phyloP scores from a whole-genome alignment of 2,797 vertebrate species.

The Onychomys torridus region DNA sequence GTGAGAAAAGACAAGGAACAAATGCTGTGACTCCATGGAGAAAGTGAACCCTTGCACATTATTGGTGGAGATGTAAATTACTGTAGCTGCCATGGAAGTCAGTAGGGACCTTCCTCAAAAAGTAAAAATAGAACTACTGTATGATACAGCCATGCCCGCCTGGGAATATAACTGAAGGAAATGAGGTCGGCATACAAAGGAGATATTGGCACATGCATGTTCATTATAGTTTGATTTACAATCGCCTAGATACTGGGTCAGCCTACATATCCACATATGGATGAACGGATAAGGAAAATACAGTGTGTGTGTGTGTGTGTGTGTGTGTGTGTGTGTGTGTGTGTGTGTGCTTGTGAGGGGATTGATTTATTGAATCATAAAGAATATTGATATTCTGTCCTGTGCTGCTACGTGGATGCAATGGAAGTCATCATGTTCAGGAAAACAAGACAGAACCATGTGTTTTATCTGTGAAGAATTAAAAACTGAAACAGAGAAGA shows the following conservation, averaged over 20 bases:
- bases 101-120: background rate
- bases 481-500: background rate
- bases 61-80: background rate
- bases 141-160: background rate
- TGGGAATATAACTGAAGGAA: background rate
- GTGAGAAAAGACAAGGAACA: background rate
- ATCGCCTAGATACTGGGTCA: background rate
- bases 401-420: background rate
- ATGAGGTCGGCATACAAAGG: background rate
- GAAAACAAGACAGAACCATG: background rate
- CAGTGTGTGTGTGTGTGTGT: background rate
- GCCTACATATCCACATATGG: background rate
- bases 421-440: background rate
- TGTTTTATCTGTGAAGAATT: background rate
- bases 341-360: accelerated
- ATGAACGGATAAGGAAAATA: background rate
- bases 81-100: background rate
- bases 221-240: background rate
- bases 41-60: background rate
- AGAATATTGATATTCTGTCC: background rate
- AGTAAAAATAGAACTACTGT: background rate
- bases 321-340: background rate
- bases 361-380: background rate
- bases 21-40: background rate
- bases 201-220: background rate